phyloP scores from a whole-genome alignment of 2,797 vertebrate species.

The Oreochromis grahami region DNA sequence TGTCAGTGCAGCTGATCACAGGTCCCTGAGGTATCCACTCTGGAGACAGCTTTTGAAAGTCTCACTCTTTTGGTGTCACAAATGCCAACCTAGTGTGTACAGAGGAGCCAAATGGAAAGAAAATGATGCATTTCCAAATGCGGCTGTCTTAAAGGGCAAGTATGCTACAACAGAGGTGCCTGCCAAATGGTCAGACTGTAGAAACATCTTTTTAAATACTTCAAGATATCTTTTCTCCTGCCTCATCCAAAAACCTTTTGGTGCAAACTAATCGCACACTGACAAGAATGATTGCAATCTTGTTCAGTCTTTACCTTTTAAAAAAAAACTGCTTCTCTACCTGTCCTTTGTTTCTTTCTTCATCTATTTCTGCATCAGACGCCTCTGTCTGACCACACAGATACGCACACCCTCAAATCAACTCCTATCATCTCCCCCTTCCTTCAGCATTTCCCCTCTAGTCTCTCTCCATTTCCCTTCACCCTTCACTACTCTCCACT shows the following conservation, averaged over 20 bases:
- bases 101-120: not conserved
- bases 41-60: not conserved
- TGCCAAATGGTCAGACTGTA: not conserved
- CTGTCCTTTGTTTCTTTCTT: not conserved
- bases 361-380: not conserved
- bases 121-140: not conserved
- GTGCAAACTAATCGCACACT: not conserved
- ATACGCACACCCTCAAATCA: not conserved
- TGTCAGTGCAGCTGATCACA: not conserved
- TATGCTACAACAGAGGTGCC: not conserved
- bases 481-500: slow-evolving; percentile 7
- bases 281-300: not conserved
- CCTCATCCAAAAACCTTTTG: not conserved
- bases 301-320: not conserved
- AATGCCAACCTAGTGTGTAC: not conserved
- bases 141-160: not conserved
- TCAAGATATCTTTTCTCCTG: not conserved
- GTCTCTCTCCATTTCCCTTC: not conserved
- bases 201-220: not conserved
- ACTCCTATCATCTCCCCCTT: not conserved
- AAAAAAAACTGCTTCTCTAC: not conserved
- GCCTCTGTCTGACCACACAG: not conserved
- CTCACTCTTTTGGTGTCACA: not conserved
- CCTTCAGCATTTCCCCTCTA: not conserved
- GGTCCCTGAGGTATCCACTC: not conserved